These are phyloP conservation scores for Bilobella aurantiaca DNA, from an alignment of 1,140 invertebrate species.

Conservation along the genomic window DNA sequence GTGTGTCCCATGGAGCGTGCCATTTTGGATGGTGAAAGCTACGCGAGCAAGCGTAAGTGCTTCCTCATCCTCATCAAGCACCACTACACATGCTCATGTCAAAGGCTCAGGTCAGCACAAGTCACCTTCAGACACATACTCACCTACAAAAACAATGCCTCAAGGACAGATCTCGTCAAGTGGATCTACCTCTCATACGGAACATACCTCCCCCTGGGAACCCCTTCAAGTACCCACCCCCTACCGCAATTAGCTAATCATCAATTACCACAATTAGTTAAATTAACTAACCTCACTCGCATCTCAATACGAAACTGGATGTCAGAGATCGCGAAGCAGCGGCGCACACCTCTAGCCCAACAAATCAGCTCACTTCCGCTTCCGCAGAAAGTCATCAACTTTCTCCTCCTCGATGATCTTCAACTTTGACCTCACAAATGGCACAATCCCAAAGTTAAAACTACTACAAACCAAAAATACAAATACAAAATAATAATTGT, in stretches of 20 bases:
- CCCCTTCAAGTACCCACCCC: background rate
- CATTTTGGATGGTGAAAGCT: slow-evolving; percentile 6
- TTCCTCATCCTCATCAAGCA: slow-evolving; percentile 19
- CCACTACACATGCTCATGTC: slow-evolving; percentile 21
- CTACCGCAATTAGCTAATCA: too few species aligned
- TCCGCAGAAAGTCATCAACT: slow-evolving; percentile 16
- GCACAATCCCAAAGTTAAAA: background rate
- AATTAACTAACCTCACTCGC: slow-evolving; percentile 18
- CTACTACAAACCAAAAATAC: background rate
- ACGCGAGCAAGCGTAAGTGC: slow-evolving; percentile 18
- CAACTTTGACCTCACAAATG: background rate
- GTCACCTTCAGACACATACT: background rate
- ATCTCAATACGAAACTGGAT: slow-evolving; percentile 9
- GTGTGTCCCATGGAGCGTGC: slow-evolving; percentile 22
- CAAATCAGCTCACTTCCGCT: slow-evolving; percentile 12
- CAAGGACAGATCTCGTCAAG: slow-evolving; percentile 12
- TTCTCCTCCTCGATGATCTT: slow-evolving; percentile 19
- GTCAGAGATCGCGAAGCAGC: background rate
- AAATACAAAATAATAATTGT: background rate
- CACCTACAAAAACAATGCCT: background rate
- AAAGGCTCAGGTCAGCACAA: background rate
- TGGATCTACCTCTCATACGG: slow-evolving; percentile 19
- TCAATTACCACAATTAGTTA: slow-evolving; percentile 5
- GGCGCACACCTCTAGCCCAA: slow-evolving; percentile 10
- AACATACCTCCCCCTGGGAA: background rate